Evolutionary conservation across 2,113 vertebrate genomes (phyloP), one percentile per base, ranked within the genome.

Genomic region (Nibea albiflora): DNA sequence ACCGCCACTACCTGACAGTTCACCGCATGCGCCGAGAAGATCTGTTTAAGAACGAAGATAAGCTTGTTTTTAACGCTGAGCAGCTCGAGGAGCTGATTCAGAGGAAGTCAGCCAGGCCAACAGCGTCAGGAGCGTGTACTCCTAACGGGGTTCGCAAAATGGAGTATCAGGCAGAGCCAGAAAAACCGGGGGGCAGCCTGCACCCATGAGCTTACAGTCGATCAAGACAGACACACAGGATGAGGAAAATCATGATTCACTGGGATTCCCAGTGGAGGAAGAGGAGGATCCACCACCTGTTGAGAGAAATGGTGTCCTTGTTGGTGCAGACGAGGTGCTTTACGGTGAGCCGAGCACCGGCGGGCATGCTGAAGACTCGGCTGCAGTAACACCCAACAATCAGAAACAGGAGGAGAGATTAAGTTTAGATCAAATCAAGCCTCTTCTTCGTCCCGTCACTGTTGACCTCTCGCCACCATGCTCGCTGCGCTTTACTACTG

Each of bases 1-100:
- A 95, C 52, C 95, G 98, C 42, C 98, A 99, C 92, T 99, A 99
- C 44, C 89, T 95, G 63, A 94, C 66, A 3, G 95, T 96, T 0
- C 98, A 99, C 86, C 94, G 93, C 83, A 95, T 99, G 94, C 77
- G 88, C 12, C 90, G 89, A 20, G 69, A 84, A 44, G 93, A 95
- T 11, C 86, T 98, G 14, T 77, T 81, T 11, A 92, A 94, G 0
- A 95, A 95, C 68, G 82, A 94, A 16, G 92, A 94, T 42, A 95
- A 94, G 14, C 96, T 99, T 4, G 92, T 98, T 58, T 93, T 91
- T 57, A 95, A 68, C 16, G 93, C 93, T 1, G 94, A 96, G 80
- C 79, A 94, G 73, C 92, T 96, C 0, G 95, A 96, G 68, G 95
- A 95, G 46, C 78, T 95, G 39, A 96, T 95, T 78, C 95, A 95